Base-by-base conservation (phyloP, 2,113 vertebrate genomes). In the Dromiciops gliroides region DNA sequence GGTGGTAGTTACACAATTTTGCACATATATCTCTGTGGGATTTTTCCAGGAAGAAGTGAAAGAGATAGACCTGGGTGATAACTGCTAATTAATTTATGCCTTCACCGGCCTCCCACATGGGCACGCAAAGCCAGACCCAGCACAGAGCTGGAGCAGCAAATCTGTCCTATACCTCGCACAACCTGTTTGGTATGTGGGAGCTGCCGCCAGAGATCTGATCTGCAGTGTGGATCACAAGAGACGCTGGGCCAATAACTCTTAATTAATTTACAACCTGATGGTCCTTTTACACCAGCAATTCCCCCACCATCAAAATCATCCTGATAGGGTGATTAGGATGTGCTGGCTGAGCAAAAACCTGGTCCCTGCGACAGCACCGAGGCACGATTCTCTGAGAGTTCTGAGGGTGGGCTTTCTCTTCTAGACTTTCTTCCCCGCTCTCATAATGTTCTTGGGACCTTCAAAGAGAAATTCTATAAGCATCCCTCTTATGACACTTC, bases 231-330 rank as follows among this genome's bases (percentile, higher is more conserved):
- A 83, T 92, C 0, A 26, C 25, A 37, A 37, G 51, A 51, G 88
- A 52, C 48, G 0, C 95, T 95, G 22, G 0, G 90, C 93, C 92
- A 92, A 90, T 94, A 67, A 26, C 48, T 3, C 67, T 26, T 97
- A 97, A 97, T 97, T 93, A 90, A 92, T 97, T 97, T 97, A 97
- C 16, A 1, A 94, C 94, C 94, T 96, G 95, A 93, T 28, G 92
- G 92, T 31, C 2, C 26, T 48, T 52, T 75, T 56, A 31, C 50
- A 47, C 90, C 5, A 4, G 16, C 56, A 83, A 96, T 75, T 83
- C 56, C 90, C n/a, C 75, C 28, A 22, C 23, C 23, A 89, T 93
- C 50, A 48, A 44, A 83, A 75, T n/a, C 0, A n/a, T 75, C n/a
- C 50, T 22, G 1, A 0, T 51, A 53, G 3, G 23, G 24, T 6